Evolutionary conservation across 2,888 invertebrate genomes (phyloP).

Genomic region (Drosophila formosana): DNA sequence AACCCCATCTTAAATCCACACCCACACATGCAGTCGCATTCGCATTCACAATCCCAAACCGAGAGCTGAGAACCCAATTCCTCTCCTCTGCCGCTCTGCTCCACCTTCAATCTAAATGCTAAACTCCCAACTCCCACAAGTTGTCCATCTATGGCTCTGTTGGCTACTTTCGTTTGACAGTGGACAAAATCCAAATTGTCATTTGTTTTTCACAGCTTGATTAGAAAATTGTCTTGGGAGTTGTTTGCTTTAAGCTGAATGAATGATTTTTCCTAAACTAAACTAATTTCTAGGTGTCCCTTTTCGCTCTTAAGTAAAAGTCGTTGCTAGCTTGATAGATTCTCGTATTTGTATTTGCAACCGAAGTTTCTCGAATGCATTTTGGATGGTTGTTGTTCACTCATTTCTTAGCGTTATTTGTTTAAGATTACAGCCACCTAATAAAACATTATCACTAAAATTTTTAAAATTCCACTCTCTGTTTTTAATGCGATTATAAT

Average conservation of each 20-base stretch:
- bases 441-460: no score
- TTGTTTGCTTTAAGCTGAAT: slow-evolving; percentile 32
- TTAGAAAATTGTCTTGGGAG: slow-evolving; percentile 54
- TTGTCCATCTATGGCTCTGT: slow-evolving; percentile 35
- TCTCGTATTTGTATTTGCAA: no score
- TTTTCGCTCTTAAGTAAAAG: slow-evolving; percentile 2
- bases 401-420: no score
- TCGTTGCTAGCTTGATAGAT: neutral
- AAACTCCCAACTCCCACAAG: slow-evolving; percentile 15
- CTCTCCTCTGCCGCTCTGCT: neutral
- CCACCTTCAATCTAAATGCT: neutral
- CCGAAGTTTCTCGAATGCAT: neutral
- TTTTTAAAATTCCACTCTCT: no score
- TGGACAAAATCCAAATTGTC: slow-evolving; percentile 55
- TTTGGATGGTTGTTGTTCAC: neutral
- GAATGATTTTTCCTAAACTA: slow-evolving; percentile 14
- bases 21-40: slow-evolving; percentile 2
- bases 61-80: neutral
- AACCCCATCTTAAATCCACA: slow-evolving; percentile 6
- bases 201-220: slow-evolving; percentile 50
- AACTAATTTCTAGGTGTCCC: neutral
- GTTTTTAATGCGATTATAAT: no score
- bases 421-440: no score
- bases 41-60: slow-evolving; percentile 25
- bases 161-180: slow-evolving; percentile 54